Conservation (phyloP, 2,797 vertebrate species). For the Monodelphis domestica region DNA sequence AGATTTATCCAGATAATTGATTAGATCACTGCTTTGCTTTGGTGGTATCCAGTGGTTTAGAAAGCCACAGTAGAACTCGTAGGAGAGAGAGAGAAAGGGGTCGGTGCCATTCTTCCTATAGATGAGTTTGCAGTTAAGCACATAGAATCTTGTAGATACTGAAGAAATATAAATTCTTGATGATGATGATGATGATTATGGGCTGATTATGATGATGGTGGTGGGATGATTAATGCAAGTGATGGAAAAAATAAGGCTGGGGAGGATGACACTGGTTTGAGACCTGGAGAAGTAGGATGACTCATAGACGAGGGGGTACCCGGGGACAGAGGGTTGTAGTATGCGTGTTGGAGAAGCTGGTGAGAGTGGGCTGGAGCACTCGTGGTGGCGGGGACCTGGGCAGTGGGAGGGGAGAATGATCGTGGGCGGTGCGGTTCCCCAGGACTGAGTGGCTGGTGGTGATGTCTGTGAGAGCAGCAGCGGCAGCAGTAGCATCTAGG, state of each 20-base stretch:
- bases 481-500: constrained; percentile 62
- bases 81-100: not conserved
- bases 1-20: constrained; percentile 37
- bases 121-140: not conserved
- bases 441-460: constrained; percentile 62
- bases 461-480: constrained; percentile 62
- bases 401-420: constrained; percentile 56
- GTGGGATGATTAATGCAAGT: constrained; percentile 55
- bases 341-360: constrained; percentile 44
- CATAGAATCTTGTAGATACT: constrained; percentile 35
- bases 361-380: constrained; percentile 69
- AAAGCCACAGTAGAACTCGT: constrained; percentile 26
- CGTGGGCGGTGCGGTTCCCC: constrained; percentile 69
- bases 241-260: constrained; percentile 35
- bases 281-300: constrained; percentile 64
- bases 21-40: not conserved
- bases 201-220: constrained; percentile 54
- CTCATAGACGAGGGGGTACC: constrained; percentile 71
- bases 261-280: constrained; percentile 19
- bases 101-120: constrained; percentile 23
- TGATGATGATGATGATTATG: constrained; percentile 47
- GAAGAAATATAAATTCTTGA: constrained; percentile 12
- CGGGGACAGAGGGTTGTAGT: constrained; percentile 50
- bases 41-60: constrained; percentile 26
- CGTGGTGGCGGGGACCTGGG: constrained; percentile 69